phyloP scores from a whole-genome alignment of 2,113 vertebrate genomes.

The Crotophaga sulcirostris region DNA sequence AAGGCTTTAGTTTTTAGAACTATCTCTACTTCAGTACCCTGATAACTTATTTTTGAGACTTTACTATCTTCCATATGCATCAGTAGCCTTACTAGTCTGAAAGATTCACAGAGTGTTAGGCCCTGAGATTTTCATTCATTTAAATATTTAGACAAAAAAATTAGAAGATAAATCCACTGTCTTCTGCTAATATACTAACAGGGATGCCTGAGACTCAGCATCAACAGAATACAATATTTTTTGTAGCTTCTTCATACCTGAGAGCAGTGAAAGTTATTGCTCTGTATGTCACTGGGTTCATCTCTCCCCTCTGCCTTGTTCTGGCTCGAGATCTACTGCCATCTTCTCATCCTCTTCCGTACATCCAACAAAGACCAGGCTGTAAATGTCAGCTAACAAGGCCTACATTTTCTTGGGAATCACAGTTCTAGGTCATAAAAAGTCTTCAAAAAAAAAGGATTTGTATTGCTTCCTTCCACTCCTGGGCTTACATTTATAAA shows the following conservation, averaged over 20 bases:
- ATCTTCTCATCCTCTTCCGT: neutral
- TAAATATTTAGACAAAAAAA: neutral
- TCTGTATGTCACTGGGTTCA: neutral
- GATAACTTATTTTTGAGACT: neutral
- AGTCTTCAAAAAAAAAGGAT: neutral
- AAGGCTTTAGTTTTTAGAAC: neutral
- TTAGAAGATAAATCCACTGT: neutral
- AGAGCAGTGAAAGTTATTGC: neutral
- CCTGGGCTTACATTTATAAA: neutral
- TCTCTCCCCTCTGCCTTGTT: neutral
- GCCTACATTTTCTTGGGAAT: neutral
- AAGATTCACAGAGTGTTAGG: neutral
- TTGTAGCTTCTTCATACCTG: neutral
- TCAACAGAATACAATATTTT: neutral
- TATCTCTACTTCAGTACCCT: neutral
- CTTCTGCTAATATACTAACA: neutral
- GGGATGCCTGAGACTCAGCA: neutral
- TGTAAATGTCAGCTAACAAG: neutral
- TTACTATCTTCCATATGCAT: neutral
- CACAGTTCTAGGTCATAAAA: neutral
- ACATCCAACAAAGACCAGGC: neutral
- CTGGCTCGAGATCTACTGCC: neutral
- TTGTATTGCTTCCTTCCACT: neutral
- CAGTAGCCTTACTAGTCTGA: neutral
- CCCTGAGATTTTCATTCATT: neutral